Evolutionary conservation across 2,797 vertebrate genomes (phyloP), one percentile per base, ranked within the genome.

Genomic region (Coranthus polyacanthus): DNA sequence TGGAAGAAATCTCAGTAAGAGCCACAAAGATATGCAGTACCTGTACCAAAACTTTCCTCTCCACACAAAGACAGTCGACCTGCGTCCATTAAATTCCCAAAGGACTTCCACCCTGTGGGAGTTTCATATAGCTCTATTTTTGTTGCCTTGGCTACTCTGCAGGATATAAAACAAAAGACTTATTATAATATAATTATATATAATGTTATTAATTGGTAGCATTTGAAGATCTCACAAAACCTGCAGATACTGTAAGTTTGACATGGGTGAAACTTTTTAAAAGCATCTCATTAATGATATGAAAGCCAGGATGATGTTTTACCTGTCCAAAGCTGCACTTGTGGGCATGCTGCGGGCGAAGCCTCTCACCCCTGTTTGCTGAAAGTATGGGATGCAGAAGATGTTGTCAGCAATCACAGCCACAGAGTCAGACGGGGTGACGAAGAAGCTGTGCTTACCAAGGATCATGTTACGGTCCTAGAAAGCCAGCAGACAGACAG

Each of bases 121-220:
- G 98, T 98, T 91, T 99, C 98, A 18, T 98, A 98, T 81, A 99
- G 90, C 83, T 98, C 92, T 47, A 99, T 98, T 95, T 99, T 97
- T 68, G 96, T 96, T 72, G 95, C 96, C 32, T 95, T 96, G 77
- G 98, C 98, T 84, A 99, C 98, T 92, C 98, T 99, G 88, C 68
- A 65, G 38, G 61, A 76, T 75, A 75, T 44, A 70, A 12, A 68
- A 51, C 2, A 22, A 75, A 51, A 62, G 15, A 16, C 5, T 13
- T 21, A 11, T 54, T 6, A 10, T 18, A 12, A 9, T 15, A 12
- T 29, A 29, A 29, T 29, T 29, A 2, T 29, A 29, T 29, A 29
- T 29, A 29, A 29, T 4, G 26, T 29, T 29, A 8, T 6, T 5
- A 5, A 2, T 3, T 29, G 9, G 9, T 29, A 29, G 26, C 26